A percentile compares a stretch with the other conserved stretches of the same genome.
phyloP scores from a whole-genome alignment of 1,140 invertebrate species.

The Drosophila busckii region DNA sequence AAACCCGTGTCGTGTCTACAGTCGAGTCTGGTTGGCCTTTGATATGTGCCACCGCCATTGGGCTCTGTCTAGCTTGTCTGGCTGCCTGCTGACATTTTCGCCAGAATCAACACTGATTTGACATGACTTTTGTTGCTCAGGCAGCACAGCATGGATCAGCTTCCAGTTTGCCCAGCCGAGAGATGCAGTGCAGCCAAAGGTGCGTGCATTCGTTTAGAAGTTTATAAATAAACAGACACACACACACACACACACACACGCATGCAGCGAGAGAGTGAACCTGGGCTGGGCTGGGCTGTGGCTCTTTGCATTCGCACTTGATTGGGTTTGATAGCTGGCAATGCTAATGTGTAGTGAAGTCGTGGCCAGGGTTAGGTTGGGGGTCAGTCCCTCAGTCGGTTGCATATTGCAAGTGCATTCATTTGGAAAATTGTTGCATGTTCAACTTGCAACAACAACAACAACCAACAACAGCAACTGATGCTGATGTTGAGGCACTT shows the following conservation, averaged over 20 bases:
- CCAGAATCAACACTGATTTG: slow-evolving; percentile 74
- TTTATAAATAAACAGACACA: slow-evolving; percentile 66
- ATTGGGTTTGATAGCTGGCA: slow-evolving; percentile 65
- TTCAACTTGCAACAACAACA: slow-evolving; percentile 54
- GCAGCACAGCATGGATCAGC: slow-evolving; percentile 44
- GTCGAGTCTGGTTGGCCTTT: slow-evolving; percentile 2
- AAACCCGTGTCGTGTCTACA: not conserved
- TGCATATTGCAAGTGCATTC: slow-evolving; percentile 72
- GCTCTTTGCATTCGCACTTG: slow-evolving; percentile 62
- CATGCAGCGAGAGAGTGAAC: not conserved
- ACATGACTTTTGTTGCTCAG: slow-evolving; percentile 67
- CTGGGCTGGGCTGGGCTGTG: slow-evolving; percentile 15
- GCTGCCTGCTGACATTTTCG: slow-evolving; percentile 65
- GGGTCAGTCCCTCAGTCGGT: slow-evolving; percentile 38
- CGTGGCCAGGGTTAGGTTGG: slow-evolving; percentile 11
- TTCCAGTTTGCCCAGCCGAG: slow-evolving; percentile 34
- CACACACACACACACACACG: not conserved
- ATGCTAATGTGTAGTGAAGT: slow-evolving; percentile 54
- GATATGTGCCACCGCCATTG: not conserved
- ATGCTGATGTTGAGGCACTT: slow-evolving; percentile 28
- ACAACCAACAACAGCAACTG: slow-evolving; percentile 18
- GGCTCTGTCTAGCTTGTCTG: slow-evolving; percentile 34
- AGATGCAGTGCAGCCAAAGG: slow-evolving; percentile 33
- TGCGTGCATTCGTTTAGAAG: slow-evolving; percentile 73
- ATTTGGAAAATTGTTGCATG: slow-evolving; percentile 76